These are phyloP conservation scores for Pachypanchax playfairii DNA, from an alignment of 2,113 vertebrate species.

Conservation along the genomic window DNA sequence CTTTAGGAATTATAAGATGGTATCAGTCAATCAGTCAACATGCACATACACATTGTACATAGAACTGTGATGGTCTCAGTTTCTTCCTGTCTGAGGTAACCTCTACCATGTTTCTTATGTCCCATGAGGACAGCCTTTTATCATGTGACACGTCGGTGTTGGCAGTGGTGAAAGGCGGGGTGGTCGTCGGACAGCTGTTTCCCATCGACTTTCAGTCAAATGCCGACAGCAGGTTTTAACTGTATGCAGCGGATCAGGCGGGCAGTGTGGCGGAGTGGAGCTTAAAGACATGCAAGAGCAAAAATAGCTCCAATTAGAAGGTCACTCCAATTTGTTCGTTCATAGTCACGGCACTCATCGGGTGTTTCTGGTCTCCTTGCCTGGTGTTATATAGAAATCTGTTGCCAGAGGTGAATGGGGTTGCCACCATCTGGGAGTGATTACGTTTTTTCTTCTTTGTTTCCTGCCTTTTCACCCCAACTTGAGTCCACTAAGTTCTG, in stretches of 20 bases:
- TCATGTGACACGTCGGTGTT: slow-evolving; percentile 67
- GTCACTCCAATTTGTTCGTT: slow-evolving; percentile 77
- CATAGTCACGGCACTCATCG: slow-evolving; percentile 55
- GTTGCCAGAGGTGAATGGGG: slow-evolving; percentile 58
- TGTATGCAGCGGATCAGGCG: slow-evolving; percentile 51
- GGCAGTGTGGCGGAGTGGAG: slow-evolving; percentile 35
- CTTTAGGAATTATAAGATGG: slow-evolving; percentile 48
- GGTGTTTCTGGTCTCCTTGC: slow-evolving; percentile 25
- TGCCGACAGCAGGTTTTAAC: slow-evolving; percentile 54
- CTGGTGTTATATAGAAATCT: slow-evolving; percentile 42
- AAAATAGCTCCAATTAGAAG: slow-evolving; percentile 72
- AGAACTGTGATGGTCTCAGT: slow-evolving; percentile 47
- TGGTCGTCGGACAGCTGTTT: slow-evolving; percentile 75
- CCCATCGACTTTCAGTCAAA: slow-evolving; percentile 73
- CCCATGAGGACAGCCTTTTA: slow-evolving; percentile 71
- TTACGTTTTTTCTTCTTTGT: slow-evolving; percentile 78
- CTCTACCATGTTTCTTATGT: slow-evolving; percentile 59
- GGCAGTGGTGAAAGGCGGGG: slow-evolving; percentile 7
- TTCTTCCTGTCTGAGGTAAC: slow-evolving; percentile 73
- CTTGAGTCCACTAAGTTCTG: slow-evolving; percentile 43
- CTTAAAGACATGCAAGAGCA: slow-evolving; percentile 51
- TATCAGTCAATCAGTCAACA: slow-evolving; percentile 65
- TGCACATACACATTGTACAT: slow-evolving; percentile 27
- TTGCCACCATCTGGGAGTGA: slow-evolving; percentile 77
- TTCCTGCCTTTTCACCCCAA: slow-evolving; percentile 72